Evolutionary conservation across 2,797 vertebrate species (phyloP).

Genomic region (Malurus splendens): DNA sequence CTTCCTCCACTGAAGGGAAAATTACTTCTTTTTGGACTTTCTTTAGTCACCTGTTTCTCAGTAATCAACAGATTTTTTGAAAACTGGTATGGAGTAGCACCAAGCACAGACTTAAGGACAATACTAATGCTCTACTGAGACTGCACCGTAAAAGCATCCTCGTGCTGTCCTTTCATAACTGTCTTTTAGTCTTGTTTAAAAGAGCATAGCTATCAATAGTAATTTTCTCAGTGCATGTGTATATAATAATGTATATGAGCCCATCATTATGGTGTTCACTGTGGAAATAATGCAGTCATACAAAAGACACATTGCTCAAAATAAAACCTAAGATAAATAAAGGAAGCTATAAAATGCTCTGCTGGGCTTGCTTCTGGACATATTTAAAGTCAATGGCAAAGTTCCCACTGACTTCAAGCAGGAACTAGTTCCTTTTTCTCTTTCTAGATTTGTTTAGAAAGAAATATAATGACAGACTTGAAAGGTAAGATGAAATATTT

Average conservation of each 20-base stretch:
- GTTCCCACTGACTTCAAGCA: conserved; percentile 44
- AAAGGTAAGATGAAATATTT: conserved; percentile 19
- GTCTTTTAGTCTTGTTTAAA: neutral
- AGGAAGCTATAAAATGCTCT: conserved; percentile 55
- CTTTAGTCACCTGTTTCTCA: neutral
- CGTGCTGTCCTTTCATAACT: neutral
- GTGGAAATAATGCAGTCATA: conserved; percentile 51
- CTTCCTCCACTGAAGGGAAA: neutral
- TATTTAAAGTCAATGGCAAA: conserved; percentile 55
- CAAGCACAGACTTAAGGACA: neutral
- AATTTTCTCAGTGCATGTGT: neutral
- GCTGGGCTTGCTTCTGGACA: neutral
- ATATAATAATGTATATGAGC: conserved; percentile 18
- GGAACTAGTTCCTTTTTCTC: conserved; percentile 40
- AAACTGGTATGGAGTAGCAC: neutral
- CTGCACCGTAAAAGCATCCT: neutral
- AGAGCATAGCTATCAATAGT: neutral
- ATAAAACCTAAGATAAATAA: conserved; percentile 62
- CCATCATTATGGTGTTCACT: neutral
- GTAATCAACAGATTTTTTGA: neutral
- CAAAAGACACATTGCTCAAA: conserved; percentile 40
- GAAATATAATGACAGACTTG: neutral
- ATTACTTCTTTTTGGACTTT: neutral
- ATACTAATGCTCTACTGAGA: neutral
- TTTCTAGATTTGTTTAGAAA: conserved; percentile 41